Conservation (phyloP, 92 coral and sea anemone species). For the Heteractis magnifica region DNA sequence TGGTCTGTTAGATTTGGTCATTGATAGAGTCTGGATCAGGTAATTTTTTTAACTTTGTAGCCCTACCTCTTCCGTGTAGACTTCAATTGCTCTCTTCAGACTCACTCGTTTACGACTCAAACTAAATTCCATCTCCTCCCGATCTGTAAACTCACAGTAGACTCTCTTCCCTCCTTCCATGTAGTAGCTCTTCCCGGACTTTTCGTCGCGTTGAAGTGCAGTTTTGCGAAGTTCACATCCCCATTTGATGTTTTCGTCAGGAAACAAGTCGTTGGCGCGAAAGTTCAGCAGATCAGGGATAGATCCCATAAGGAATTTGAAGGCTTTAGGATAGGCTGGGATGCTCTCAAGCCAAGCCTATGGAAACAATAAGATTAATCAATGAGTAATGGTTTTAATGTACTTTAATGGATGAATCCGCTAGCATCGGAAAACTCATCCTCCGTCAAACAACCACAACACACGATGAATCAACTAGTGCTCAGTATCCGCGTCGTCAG, state of each 20-base stretch:
- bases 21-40: background rate
- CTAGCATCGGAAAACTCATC: too few relatives aligned
- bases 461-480: too few relatives aligned
- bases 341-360: constrained; percentile 52
- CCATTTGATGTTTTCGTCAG: constrained; percentile 42
- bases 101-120: constrained; percentile 44
- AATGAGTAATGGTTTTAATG: too few relatives aligned
- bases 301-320: constrained; percentile 49
- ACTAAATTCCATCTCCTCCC: constrained; percentile 36
- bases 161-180: background rate
- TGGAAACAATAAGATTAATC: background rate
- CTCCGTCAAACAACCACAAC: too few relatives aligned
- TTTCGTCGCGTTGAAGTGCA: constrained; percentile 15
- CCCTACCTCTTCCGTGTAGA: constrained; percentile 53
- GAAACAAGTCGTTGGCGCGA: constrained; percentile 42
- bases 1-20: too few relatives aligned
- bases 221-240: constrained; percentile 49
- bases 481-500: too few relatives aligned
- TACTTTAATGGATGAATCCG: too few relatives aligned
- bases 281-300: constrained; percentile 54
- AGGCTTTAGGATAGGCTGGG: constrained; percentile 57
- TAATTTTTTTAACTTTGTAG: background rate
- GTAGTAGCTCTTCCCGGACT: constrained; percentile 23
- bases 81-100: constrained; percentile 49
- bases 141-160: constrained; percentile 41